Conservation (phyloP, 2,888 invertebrate species). For the Agapostemon virescens region DNA sequence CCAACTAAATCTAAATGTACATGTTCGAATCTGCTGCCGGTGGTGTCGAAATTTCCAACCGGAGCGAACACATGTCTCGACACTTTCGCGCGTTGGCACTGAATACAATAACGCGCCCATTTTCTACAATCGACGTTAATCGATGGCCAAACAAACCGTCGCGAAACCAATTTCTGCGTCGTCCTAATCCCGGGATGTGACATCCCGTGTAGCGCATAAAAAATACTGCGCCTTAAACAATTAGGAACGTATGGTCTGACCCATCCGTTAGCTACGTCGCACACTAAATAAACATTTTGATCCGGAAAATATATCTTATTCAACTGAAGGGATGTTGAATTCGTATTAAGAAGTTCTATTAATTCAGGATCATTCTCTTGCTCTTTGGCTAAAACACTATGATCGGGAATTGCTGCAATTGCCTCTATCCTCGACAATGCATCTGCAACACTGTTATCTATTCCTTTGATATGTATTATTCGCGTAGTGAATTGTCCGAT, state of each 20-base stretch:
- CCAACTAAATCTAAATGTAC: slow-evolving; percentile 75
- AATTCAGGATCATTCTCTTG: slow-evolving; percentile 8
- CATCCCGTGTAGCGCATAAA: slow-evolving; percentile 63
- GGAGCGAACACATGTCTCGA: slow-evolving; percentile 71
- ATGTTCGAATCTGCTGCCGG: slow-evolving; percentile 70
- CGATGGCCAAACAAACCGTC: slow-evolving; percentile 77
- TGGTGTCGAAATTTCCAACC: slow-evolving; percentile 58
- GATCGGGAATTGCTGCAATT: slow-evolving; percentile 13
- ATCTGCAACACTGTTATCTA: slow-evolving; percentile 12
- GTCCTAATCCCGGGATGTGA: slow-evolving; percentile 66
- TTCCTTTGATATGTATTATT: slow-evolving; percentile 1
- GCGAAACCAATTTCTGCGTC: slow-evolving; percentile 67
- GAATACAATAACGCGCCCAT: slow-evolving; percentile 72
- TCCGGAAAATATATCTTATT: too few species aligned
- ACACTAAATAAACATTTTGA: too few species aligned
- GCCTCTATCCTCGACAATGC: slow-evolving; percentile 17
- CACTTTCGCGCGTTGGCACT: slow-evolving; percentile 75
- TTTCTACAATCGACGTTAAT: slow-evolving; percentile 71
- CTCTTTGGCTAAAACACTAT: not conserved
- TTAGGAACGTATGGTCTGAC: slow-evolving; percentile 54
- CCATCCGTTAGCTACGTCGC: slow-evolving; percentile 37
- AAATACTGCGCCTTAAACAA: slow-evolving; percentile 44
- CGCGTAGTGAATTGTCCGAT: slow-evolving; percentile 35
- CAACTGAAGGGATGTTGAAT: too few species aligned
- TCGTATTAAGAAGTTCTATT: too few species aligned